Evolutionary conservation across 2,113 vertebrate species (phyloP), one percentile per base, ranked within the genome.

Genomic region (Solea solea): DNA sequence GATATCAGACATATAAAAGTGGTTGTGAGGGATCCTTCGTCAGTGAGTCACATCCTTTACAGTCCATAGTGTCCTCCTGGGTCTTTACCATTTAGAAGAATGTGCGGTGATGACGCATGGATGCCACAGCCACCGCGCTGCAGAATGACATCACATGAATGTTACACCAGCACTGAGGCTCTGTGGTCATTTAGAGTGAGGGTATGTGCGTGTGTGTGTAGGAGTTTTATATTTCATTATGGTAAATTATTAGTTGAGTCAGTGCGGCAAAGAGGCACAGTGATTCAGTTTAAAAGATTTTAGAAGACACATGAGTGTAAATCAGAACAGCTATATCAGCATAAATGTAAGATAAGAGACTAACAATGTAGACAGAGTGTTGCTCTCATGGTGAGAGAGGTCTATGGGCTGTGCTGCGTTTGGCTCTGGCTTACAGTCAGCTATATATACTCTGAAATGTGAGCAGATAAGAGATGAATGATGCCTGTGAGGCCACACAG

Each of bases 361-460:
- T 39, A 21, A 39, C 21, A 49, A 34, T 0, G 4, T 9, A n/a
- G 45, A 28, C 14, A 15, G 1, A 68, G 55, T 11, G 56, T 61
- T 63, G 49, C 72, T 79, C 52, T 39, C 11, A 67, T 49, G 21
- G 45, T 60, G 67, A 72, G 74, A 42, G 15, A 63, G 65, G 14
- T 63, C 55, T 72, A 51, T 52, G 42, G 61, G 72, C 65, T 64
- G 61, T 58, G 48, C 64, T 64, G 46, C 58, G 25, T 80, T 74
- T 74, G 74, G 53, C 61, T 28, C 59, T 59, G 65, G 74, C 70
- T 83, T 64, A 76, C 81, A 76, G 60, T 69, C 51, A 49, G 81
- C 90, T 94, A 93, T 89, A 91, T 92, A 90, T 92, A 92, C 45
- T 13, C 85, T 87, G 92, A 91, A 91, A 93, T 91, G 80, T 91